Percentiles rank a stretch among this genome's conserved stretches.
phyloP scores from a whole-genome alignment of 2,113 vertebrate species.

The Capreolus pygargus region DNA sequence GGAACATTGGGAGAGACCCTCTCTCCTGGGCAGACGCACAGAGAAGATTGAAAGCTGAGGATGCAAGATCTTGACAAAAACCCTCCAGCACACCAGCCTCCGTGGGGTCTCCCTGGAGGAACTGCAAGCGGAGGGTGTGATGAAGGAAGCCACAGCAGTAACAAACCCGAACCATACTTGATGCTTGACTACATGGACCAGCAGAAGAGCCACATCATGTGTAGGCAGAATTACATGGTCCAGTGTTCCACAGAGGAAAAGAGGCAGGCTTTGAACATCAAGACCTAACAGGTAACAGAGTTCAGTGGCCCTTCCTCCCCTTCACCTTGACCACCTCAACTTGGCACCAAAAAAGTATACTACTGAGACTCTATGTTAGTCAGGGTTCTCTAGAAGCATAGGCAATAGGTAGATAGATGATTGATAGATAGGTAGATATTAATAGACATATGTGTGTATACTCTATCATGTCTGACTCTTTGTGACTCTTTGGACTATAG shows the following conservation, averaged over 20 bases:
- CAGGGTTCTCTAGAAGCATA: not conserved
- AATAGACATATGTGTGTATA: not conserved
- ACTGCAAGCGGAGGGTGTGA: not conserved
- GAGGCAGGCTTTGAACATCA: not conserved
- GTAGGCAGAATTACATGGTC: not conserved
- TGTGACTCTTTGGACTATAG: not conserved
- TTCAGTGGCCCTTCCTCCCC: not conserved
- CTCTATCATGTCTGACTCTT: not conserved
- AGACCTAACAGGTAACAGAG: not conserved
- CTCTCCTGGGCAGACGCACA: accelerated
- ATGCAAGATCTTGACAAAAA: not conserved
- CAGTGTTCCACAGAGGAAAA: not conserved
- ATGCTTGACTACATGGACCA: not conserved
- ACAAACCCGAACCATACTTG: not conserved
- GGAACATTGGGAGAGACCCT: not conserved
- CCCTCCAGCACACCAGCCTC: too few relatives aligned
- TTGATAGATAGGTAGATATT: not conserved
- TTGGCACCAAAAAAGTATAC: not conserved
- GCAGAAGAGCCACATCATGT: not conserved
- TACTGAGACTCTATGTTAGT: not conserved
- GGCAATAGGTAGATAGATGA: not conserved
- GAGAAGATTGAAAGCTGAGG: not conserved
- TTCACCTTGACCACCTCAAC: not conserved
- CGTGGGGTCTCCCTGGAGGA: not conserved
- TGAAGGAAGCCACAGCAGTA: not conserved